Conservation (phyloP, 1,140 invertebrate species). For the Coptotermes formosanus region DNA sequence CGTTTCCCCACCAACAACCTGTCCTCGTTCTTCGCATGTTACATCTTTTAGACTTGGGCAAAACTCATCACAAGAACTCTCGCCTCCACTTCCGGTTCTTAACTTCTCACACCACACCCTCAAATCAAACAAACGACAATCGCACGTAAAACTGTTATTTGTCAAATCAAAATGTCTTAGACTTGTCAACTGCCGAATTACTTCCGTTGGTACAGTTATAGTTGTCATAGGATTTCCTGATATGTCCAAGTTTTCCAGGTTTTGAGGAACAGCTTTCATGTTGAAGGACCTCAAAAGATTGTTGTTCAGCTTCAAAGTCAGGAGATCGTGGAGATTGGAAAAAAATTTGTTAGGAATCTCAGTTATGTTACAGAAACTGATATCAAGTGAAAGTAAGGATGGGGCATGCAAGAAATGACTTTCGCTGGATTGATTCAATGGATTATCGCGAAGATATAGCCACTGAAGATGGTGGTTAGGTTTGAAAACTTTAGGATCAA, state of each 20-base stretch:
- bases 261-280: neutral
- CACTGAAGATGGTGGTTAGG: neutral
- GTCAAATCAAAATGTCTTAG: neutral
- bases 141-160: neutral
- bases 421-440: neutral
- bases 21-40: neutral
- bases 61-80: neutral
- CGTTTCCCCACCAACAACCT: too few relatives aligned
- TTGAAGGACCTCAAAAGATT: neutral
- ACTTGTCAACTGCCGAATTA: neutral
- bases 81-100: neutral
- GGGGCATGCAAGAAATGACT: neutral
- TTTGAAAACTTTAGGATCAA: neutral
- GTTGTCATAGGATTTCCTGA: neutral
- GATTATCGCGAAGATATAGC: neutral
- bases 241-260: neutral
- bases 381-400: neutral
- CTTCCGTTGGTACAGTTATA: neutral
- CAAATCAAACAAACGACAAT: neutral
- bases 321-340: neutral
- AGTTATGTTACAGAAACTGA: neutral
- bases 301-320: neutral
- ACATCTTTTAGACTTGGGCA: neutral
- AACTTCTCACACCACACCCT: neutral
- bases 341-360: neutral